These are phyloP conservation scores for Drosophila vallismaia DNA, from an alignment of 2,888 invertebrate species.

Conservation along the genomic window DNA sequence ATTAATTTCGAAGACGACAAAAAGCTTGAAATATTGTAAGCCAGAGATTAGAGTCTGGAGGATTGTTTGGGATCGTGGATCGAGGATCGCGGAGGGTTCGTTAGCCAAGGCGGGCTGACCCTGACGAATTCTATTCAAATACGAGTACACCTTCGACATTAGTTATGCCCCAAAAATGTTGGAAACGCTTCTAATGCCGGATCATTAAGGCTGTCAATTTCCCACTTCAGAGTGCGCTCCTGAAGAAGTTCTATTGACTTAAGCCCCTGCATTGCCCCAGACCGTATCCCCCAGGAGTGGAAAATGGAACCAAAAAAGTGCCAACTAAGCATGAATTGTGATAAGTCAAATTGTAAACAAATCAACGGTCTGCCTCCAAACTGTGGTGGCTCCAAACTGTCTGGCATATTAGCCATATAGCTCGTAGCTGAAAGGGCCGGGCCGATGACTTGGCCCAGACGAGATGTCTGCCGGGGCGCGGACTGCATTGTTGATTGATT, in stretches of 20 bases:
- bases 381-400: slow-evolving; percentile 71
- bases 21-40: slow-evolving; percentile 77
- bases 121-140: slow-evolving; percentile 56
- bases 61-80: slow-evolving; percentile 27
- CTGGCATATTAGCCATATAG: slow-evolving; percentile 70
- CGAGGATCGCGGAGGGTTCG: slow-evolving; percentile 54
- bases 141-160: not conserved
- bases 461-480: slow-evolving; percentile 46
- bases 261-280: slow-evolving; percentile 43
- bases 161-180: too few species aligned
- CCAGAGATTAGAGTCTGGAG: slow-evolving; percentile 52
- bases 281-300: not conserved
- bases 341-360: slow-evolving; percentile 71
- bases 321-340: slow-evolving; percentile 78
- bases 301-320: slow-evolving; percentile 49
- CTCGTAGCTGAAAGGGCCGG: slow-evolving; percentile 36
- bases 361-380: slow-evolving; percentile 45
- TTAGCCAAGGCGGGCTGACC: slow-evolving; percentile 51
- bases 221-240: slow-evolving; percentile 67
- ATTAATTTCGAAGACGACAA: slow-evolving; percentile 75
- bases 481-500: slow-evolving; percentile 75
- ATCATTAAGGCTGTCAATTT: slow-evolving; percentile 76
- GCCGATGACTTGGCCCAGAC: slow-evolving; percentile 53
- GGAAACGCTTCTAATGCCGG: slow-evolving; percentile 11
- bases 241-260: slow-evolving; percentile 79